These are phyloP conservation scores for Tinea trinotella DNA, from an alignment of 2,888 invertebrate genomes.

Conservation along the genomic window DNA sequence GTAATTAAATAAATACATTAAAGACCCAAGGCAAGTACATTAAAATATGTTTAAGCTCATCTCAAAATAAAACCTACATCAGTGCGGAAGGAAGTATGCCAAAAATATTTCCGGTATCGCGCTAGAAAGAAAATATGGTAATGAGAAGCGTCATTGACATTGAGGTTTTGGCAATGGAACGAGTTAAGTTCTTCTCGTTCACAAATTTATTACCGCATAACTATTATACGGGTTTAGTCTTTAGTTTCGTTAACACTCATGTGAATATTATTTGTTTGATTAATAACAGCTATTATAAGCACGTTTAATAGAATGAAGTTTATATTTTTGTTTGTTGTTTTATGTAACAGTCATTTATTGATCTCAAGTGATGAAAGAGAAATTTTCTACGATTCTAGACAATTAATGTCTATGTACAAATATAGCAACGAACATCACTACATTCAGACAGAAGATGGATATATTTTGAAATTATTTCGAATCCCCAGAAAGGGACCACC, in stretches of 20 bases:
- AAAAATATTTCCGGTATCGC: neutral
- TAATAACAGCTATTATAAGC: neutral
- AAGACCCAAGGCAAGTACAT: too few species aligned
- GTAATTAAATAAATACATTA: too few species aligned
- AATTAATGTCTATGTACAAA: slow-evolving; percentile 45
- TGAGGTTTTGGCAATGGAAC: slow-evolving; percentile 10
- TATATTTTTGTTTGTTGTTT: slow-evolving; percentile 22
- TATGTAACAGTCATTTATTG: slow-evolving; percentile 26
- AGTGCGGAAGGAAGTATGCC: neutral
- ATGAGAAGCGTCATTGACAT: neutral
- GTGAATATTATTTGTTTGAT: neutral
- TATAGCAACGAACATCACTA: slow-evolving; percentile 37
- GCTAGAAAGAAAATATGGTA: neutral
- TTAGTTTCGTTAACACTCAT: neutral
- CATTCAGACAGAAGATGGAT: slow-evolving; percentile 50
- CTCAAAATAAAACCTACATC: neutral
- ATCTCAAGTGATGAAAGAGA: slow-evolving; percentile 25
- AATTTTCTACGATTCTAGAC: slow-evolving; percentile 42
- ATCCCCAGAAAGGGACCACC: slow-evolving; percentile 47
- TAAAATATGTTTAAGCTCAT: too few species aligned
- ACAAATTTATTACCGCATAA: neutral
- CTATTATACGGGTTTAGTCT: slow-evolving; percentile 4
- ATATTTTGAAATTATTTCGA: slow-evolving; percentile 41
- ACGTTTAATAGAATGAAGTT: neutral
- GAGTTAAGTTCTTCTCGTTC: slow-evolving; percentile 3